Evolutionary conservation across 2,888 invertebrate species (phyloP), one percentile per base, ranked within the genome.

Genomic region (Caenorhabditis japonica): DNA sequence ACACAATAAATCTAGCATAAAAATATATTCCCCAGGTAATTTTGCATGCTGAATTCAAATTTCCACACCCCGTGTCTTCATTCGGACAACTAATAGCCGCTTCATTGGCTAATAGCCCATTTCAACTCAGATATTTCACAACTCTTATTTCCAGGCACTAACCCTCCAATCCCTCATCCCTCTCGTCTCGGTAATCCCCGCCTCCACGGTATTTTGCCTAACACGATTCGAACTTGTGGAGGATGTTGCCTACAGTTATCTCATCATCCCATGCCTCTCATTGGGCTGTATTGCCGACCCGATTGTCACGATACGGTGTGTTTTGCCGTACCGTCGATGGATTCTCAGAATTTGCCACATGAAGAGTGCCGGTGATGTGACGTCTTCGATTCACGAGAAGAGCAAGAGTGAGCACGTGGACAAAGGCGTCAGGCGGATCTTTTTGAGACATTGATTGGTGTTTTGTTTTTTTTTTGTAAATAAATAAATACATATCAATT

Each of bases 161-260:
- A 70, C 70, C 19, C 61, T 70, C 27, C 70, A 70, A 56, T 70
- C 70, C 27, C 49, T 70, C 19, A 61, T 70, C 36, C 70, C 70
- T 2, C 30, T 70, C 23, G 53, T 70, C 36, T 70, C 70, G 41
- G 52, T 70, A 2, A 62, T 70, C 52, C 70, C 70, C 4, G 70
- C 70, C 12, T 70, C 70, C 12, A 30, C 55, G 17, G 61, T 70
- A 15, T 70, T 47, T 33, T 61, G 51, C 13, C 56, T 70, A 12
- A 39, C 70, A 12, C 70, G 62, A 36, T 36, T 62, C 33, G 61
- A 52, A 33, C 15, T 70, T 8, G 61, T 70, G 27, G 56, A 62
- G 47, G 49, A 61, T 10, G 38, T 51, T 15, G 34, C 38, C 12
- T 70, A 70, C 51, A 70, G 70, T 51, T 70, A 70, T 30, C 58